Evolutionary conservation across 2,888 invertebrate species (phyloP), one percentile per base, ranked within the genome.

Genomic region (Pherbina coryleti): DNA sequence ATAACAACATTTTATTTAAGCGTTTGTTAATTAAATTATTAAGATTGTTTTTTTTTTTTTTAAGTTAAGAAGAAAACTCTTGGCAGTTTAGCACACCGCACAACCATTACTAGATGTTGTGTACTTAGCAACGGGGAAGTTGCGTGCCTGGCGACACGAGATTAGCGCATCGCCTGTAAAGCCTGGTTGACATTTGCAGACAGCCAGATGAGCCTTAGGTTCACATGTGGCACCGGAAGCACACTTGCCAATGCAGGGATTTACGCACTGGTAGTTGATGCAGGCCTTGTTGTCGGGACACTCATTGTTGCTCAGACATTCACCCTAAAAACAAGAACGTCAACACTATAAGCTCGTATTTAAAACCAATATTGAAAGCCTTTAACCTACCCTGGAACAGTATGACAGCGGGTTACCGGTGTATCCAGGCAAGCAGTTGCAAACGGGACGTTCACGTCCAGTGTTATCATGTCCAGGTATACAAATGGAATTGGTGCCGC

Each of bases 391-490:
- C 84, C 92, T 91, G 78, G 91, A 92, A 87, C 97, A 97, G 82
- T 92, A 91, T 7, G 91, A 90, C 51, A 96, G 90, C 2, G 95
- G 94, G 86, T 96, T 95, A 44, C 96, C 96, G 72, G 94, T 92
- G 87, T 94, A 94, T 64, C 96, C 96, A 4, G 92, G 90, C 17
- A 93, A 93, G 85, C 96, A 96, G 11, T 95, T 96, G 87, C 96
- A 97, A 64, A 97, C 96, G 7, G 96, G 96, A 5, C 96, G 92
- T 85, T 96, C 96, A 75, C 93, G 93, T 62, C 95, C 95, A 7
- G 93, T 93, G 79, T 93, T 93, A 88, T 97, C 96, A 86, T 94
- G 94, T 3, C 97, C 97, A 0, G 96, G 96, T 22, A 93, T 93
- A 85, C 97, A 97, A 79, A 89, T 85, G 67, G 90, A 89, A 80